Evolutionary conservation across 2,113 vertebrate species (phyloP).

Genomic region (Malurus cyaneus): DNA sequence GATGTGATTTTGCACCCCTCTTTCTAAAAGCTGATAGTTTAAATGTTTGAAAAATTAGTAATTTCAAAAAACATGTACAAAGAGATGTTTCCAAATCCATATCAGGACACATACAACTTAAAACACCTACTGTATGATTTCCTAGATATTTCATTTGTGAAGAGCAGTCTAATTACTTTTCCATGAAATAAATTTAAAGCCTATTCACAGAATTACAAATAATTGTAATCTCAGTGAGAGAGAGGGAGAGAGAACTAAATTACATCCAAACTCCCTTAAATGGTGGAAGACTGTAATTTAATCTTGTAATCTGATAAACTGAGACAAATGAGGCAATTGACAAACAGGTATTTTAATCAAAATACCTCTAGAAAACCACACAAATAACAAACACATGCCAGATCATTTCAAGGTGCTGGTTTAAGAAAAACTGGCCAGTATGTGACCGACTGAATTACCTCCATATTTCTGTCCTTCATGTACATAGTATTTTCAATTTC

Average conservation of each 20-base stretch:
- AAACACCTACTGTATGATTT: not conserved
- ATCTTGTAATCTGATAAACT: constrained; percentile 72
- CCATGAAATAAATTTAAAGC: not conserved
- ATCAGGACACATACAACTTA: not conserved
- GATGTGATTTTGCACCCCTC: not conserved
- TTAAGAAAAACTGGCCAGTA: constrained; percentile 20
- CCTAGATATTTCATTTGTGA: not conserved
- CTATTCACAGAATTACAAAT: constrained; percentile 29
- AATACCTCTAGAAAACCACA: constrained; percentile 44
- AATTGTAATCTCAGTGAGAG: not conserved
- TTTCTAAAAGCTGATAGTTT: not conserved
- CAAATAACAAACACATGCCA: constrained; percentile 55
- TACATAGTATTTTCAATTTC: not conserved
- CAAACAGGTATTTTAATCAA: constrained; percentile 64
- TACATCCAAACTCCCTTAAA: constrained; percentile 36
- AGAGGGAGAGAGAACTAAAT: not conserved
- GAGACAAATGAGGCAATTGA: constrained; percentile 69
- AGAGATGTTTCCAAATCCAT: constrained; percentile 10
- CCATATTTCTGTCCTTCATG: not conserved
- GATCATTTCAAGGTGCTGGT: constrained; percentile 49
- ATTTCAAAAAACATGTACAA: not conserved
- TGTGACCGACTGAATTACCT: constrained; percentile 50
- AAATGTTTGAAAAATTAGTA: not conserved
- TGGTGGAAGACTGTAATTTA: constrained; percentile 55
- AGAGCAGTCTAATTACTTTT: not conserved